Conservation (phyloP, 2,113 vertebrate species). For the Calonectris borealis region DNA sequence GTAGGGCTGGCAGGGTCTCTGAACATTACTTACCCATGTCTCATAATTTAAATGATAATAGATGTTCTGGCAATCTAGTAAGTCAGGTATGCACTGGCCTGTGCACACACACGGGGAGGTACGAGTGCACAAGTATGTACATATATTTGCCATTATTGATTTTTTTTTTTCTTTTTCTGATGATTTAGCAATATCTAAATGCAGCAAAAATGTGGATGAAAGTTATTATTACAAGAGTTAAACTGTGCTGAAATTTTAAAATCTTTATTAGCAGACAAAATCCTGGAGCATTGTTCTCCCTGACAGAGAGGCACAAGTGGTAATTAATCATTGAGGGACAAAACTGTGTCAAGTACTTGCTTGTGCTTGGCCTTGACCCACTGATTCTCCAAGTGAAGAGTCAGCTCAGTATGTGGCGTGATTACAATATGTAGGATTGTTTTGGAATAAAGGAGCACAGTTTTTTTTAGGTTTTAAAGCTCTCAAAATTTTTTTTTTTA, state of each 20-base stretch:
- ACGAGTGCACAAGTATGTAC: accelerated
- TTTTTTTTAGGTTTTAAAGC: background rate
- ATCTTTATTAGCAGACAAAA: background rate
- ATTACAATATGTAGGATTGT: background rate
- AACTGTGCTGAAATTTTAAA: background rate
- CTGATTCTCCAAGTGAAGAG: background rate
- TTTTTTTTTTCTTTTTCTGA: background rate
- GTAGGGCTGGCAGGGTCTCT: background rate
- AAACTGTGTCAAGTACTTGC: background rate
- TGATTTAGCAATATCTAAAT: background rate
- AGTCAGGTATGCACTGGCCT: background rate
- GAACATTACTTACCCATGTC: background rate
- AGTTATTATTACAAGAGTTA: background rate
- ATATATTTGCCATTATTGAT: background rate
- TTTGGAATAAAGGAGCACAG: background rate
- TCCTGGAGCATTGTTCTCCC: background rate
- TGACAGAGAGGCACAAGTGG: background rate
- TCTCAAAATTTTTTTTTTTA: background rate
- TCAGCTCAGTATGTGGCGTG: background rate
- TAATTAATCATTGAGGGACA: background rate
- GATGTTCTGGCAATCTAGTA: background rate
- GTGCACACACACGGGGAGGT: no score
- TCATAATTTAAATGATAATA: background rate
- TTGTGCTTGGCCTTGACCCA: background rate
- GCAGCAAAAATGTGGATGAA: background rate